These are phyloP conservation scores for Caenorhabditis auriculariae DNA, from an alignment of 2,888 invertebrate species.

Conservation along the genomic window DNA sequence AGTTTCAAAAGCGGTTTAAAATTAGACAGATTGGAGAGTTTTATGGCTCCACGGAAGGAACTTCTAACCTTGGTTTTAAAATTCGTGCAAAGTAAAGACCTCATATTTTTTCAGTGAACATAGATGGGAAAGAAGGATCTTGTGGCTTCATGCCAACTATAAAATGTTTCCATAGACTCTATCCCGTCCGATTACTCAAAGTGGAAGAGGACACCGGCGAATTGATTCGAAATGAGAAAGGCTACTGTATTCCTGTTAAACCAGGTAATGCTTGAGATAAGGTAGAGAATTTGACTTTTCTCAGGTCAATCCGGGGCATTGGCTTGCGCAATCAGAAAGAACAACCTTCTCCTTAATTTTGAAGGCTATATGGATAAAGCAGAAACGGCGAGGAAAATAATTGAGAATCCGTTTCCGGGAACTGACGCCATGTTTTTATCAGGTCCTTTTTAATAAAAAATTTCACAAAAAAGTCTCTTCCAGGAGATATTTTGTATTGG, in stretches of 20 bases:
- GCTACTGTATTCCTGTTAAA: slow-evolving; percentile 81
- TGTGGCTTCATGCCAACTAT: slow-evolving; percentile 83
- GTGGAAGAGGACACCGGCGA: slow-evolving; percentile 85
- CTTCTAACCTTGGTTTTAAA: slow-evolving; percentile 87
- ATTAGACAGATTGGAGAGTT: slow-evolving; percentile 82
- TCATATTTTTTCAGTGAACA: slow-evolving; percentile 74
- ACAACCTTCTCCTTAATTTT: slow-evolving; percentile 86
- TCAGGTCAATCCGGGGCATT: slow-evolving; percentile 89
- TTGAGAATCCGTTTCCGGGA: slow-evolving; percentile 80
- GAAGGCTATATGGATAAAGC: slow-evolving; percentile 83
- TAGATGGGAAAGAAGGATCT: slow-evolving; percentile 86
- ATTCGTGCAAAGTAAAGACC: too few relatives aligned
- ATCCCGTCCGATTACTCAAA: slow-evolving; percentile 13
- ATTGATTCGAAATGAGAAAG: slow-evolving; percentile 78
- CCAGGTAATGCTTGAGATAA: slow-evolving; percentile 69
- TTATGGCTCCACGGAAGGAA: slow-evolving; percentile 96
- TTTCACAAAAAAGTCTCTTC: background rate
- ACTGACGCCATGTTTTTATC: slow-evolving; percentile 91
- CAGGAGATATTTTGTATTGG: slow-evolving; percentile 79
- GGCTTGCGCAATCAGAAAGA: slow-evolving; percentile 86
- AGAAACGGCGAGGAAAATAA: slow-evolving; percentile 87
- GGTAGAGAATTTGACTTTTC: slow-evolving; percentile 1
- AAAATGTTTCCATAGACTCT: slow-evolving; percentile 69
- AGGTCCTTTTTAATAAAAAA: slow-evolving; percentile 65
- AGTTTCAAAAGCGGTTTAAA: slow-evolving; percentile 82